Conservation (phyloP, 1,140 invertebrate species). For the Drosophila gunungcola region DNA sequence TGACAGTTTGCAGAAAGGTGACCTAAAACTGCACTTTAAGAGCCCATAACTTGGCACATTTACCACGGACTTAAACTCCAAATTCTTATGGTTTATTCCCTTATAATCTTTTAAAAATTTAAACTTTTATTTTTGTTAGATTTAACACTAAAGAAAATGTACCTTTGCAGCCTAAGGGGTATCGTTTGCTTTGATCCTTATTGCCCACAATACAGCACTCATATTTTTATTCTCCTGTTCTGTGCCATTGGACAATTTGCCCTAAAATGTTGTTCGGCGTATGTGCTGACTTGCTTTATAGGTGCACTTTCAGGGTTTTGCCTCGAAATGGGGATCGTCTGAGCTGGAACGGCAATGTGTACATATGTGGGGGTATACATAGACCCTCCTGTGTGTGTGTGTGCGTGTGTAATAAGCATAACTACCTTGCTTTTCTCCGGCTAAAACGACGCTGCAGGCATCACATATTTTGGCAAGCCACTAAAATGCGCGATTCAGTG, state of each 20-base stretch:
- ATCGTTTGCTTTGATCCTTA: background rate
- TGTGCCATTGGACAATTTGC: constrained; percentile 26
- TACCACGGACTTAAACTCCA: too few species aligned
- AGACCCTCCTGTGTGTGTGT: background rate
- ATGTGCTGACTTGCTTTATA: constrained; percentile 8
- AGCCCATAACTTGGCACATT: too few species aligned
- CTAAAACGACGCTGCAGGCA: constrained; percentile 42
- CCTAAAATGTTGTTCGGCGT: constrained; percentile 20
- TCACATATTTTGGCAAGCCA: constrained; percentile 62
- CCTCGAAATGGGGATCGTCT: background rate
- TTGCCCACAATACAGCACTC: background rate
- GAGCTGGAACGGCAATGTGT: background rate
- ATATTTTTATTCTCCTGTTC: constrained; percentile 5
- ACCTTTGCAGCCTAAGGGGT: background rate
- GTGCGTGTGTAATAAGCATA: constrained; percentile 58
- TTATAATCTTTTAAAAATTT: too few species aligned
- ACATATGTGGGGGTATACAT: background rate
- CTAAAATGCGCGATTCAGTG: constrained; percentile 45
- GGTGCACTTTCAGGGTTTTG: background rate
- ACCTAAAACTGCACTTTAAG: too few species aligned
- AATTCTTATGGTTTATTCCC: too few species aligned
- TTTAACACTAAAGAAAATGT: too few species aligned
- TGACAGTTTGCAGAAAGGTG: too few species aligned
- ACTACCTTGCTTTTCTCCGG: constrained; percentile 33
- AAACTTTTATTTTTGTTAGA: background rate